A percentile compares a stretch with the other conserved stretches of the same genome.
Evolutionary conservation across 2,113 vertebrate genomes (phyloP).

Genomic region (Daphoenositta chrysoptera): DNA sequence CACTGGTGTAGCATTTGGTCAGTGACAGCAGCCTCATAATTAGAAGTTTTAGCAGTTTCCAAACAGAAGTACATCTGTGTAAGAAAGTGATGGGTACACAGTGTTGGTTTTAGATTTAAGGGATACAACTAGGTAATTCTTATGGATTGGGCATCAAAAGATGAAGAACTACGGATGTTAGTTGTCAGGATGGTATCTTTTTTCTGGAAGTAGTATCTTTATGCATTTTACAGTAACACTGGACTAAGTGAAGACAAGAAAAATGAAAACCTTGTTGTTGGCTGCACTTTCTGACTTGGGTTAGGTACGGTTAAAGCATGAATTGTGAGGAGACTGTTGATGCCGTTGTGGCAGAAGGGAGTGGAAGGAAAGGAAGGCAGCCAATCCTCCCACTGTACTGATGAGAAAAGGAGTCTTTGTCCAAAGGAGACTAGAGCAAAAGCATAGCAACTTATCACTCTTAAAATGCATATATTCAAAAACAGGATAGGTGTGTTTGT

Average conservation of each 20-base stretch:
- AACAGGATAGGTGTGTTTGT: neutral
- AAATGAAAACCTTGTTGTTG: neutral
- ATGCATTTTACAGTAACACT: neutral
- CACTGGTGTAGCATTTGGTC: neutral
- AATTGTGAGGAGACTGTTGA: neutral
- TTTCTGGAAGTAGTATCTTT: neutral
- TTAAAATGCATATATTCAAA: neutral
- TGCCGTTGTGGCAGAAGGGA: neutral
- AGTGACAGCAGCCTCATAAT: neutral
- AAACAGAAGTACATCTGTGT: neutral
- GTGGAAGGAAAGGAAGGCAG: neutral
- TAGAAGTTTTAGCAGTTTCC: neutral
- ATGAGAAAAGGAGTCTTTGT: neutral
- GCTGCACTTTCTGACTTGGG: neutral
- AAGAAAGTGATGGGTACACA: neutral
- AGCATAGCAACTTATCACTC: neutral
- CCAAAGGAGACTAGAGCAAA: neutral
- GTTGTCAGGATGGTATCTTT: neutral
- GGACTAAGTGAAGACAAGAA: neutral
- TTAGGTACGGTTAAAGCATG: neutral
- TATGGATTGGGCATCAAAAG: neutral
- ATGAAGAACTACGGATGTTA: neutral
- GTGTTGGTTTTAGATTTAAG: neutral
- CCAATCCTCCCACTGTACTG: rapidly evolving
- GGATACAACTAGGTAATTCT: neutral